These are phyloP conservation scores for Caerostris darwini DNA, from an alignment of 1,140 invertebrate genomes.

Conservation along the genomic window DNA sequence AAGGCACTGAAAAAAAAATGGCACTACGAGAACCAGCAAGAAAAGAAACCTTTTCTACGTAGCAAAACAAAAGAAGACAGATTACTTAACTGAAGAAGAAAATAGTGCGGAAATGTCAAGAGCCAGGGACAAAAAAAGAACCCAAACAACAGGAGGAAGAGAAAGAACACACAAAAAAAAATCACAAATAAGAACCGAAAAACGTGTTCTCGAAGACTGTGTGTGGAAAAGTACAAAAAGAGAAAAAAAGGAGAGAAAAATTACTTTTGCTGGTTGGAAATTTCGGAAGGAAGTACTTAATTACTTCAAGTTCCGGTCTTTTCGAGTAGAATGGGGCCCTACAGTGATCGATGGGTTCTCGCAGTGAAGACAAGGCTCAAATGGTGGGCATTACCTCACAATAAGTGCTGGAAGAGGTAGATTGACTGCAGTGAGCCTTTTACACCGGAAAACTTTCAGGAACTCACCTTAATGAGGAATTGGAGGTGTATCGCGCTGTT, in stretches of 20 bases:
- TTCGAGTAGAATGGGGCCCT: slow-evolving; percentile 11
- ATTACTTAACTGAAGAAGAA: slow-evolving; percentile 67
- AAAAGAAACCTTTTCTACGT: slow-evolving; percentile 17
- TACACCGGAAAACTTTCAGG: neutral
- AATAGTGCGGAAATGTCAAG: slow-evolving; percentile 74
- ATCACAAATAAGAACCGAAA: slow-evolving; percentile 36
- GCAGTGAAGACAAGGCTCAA: neutral
- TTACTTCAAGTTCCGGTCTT: slow-evolving; percentile 69
- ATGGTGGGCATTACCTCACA: slow-evolving; percentile 11
- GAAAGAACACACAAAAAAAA: slow-evolving; percentile 27
- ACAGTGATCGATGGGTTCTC: slow-evolving; percentile 36
- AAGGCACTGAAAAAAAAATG: neutral
- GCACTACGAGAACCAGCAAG: too few species aligned
- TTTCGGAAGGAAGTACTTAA: slow-evolving; percentile 70
- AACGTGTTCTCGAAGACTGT: slow-evolving; percentile 20
- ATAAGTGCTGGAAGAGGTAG: slow-evolving; percentile 23
- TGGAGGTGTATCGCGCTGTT: neutral
- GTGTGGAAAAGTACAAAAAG: too few species aligned
- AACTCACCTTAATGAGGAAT: slow-evolving; percentile 25
- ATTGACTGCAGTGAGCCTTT: slow-evolving; percentile 12
- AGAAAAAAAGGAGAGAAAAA: slow-evolving; percentile 50
- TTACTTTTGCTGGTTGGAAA: slow-evolving; percentile 61
- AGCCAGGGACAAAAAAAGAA: neutral
- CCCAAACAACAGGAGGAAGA: neutral
- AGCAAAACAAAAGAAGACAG: slow-evolving; percentile 72